Evolutionary conservation across 2,113 vertebrate species (phyloP).

Genomic region (Cricetomys ansorgei): DNA sequence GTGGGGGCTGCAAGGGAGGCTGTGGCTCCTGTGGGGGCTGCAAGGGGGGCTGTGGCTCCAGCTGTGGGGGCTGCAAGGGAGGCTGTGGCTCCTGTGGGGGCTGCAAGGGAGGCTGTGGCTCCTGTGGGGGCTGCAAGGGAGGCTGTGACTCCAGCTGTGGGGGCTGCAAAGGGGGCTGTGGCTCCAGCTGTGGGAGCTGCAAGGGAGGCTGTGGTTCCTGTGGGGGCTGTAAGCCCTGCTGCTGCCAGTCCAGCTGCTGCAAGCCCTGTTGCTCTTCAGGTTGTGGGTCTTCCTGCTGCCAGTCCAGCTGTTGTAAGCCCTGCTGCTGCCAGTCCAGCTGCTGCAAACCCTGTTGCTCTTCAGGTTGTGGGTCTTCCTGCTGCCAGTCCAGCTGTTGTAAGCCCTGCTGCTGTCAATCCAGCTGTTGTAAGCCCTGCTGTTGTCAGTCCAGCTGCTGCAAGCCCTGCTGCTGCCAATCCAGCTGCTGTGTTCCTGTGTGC

Average conservation of each 20-base stretch:
- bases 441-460: neutral
- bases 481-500: neutral
- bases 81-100: neutral
- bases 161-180: no score
- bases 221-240: neutral
- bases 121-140: neutral
- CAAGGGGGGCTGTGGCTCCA: neutral
- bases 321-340: neutral
- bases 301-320: neutral
- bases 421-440: neutral
- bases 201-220: neutral
- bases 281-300: no score
- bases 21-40: neutral
- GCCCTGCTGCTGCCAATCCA: neutral
- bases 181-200: neutral
- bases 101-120: neutral
- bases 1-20: neutral
- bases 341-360: neutral
- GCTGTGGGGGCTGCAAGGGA: neutral
- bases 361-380: neutral
- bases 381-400: neutral
- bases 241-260: neutral
- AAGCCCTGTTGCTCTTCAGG: no score
- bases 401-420: neutral
- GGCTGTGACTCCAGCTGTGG: neutral